Base-by-base conservation (phyloP, 2,113 vertebrate species). In the Leptocoma aspasia region DNA sequence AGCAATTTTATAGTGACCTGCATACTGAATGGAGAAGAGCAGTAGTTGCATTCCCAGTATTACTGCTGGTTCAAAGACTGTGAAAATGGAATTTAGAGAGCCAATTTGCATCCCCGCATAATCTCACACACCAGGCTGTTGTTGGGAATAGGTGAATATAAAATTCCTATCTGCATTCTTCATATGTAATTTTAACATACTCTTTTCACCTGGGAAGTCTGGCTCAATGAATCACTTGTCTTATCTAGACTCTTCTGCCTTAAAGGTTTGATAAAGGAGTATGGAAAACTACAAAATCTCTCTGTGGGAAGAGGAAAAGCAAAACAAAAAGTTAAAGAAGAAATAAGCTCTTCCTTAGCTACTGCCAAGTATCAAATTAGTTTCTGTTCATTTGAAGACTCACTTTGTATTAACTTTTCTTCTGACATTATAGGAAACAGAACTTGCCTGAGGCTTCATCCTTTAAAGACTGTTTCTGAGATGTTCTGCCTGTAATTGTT, bases 331-430 rank as follows among this genome's bases (percentile, higher is more conserved):
- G 80, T 93, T 93, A 78, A 63, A 92, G 81, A 91, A 92, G 86
- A 92, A 96, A 91, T 92, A 94, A 97, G 49, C 89, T 94, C 52
- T 90, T 85, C 64, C 87, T 97, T 89, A 94, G 78, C 77, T 96
- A 94, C 86, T 94, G 95, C 96, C 97, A 97, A 97, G 90, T 94
- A 97, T 97, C 95, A 95, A 94, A 98, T 97, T 97, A 97, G 95
- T 96, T 98, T 97, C 97, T 96, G 66, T 95, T 97, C 97, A 97
- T 98, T 95, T 98, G 97, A 97, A 97, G 95, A 96, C 93, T 91
- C 45, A 94, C 91, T 98, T 97, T 96, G 91, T 97, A 97, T 97
- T 97, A 97, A 97, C 96, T 97, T 97, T 93, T 92, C 76, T 88
- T 94, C 90, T 96, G 96, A 97, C 96, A 95, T 92, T 92, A 93